A percentile compares a stretch with the other conserved stretches of the same genome.
Conservation (phyloP, 2,797 vertebrate species). For the Coregonus ussuriensis region DNA sequence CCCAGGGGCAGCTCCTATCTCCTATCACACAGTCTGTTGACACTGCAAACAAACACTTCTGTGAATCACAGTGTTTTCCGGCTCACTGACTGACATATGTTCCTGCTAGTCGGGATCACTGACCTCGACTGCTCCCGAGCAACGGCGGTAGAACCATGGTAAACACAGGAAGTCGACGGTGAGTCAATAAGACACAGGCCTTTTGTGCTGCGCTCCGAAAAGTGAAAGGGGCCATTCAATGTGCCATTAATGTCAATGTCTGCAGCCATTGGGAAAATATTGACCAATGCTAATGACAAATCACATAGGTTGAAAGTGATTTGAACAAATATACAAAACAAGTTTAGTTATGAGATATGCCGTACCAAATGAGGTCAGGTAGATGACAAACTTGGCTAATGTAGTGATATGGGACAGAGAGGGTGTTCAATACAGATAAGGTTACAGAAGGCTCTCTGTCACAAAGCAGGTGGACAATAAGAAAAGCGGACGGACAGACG, state of each 20-base stretch:
- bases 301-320: not conserved
- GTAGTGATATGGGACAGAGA: not conserved
- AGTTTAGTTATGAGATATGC: not conserved
- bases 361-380: conserved; percentile 15
- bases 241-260: not conserved
- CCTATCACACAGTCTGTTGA: not conserved
- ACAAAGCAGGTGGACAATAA: conserved; percentile 12
- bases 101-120: not conserved
- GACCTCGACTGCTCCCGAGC: not conserved
- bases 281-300: conserved; percentile 7
- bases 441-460: not conserved
- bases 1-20: not conserved
- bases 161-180: not conserved
- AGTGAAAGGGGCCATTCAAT: not conserved
- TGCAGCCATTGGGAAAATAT: conserved; percentile 12
- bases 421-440: not conserved
- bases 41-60: conserved; percentile 15
- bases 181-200: conserved; percentile 1
- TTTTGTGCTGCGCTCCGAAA: conserved; percentile 1
- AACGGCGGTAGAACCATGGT: not conserved
- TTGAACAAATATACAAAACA: conserved; percentile 11
- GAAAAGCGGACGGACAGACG: not conserved
- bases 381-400: not conserved
- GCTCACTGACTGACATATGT: not conserved
- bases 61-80: conserved; percentile 17